A percentile compares a stretch with the other conserved stretches of the same genome.
phyloP scores from a whole-genome alignment of 2,888 invertebrate species.

The Hydraecia micacea region DNA sequence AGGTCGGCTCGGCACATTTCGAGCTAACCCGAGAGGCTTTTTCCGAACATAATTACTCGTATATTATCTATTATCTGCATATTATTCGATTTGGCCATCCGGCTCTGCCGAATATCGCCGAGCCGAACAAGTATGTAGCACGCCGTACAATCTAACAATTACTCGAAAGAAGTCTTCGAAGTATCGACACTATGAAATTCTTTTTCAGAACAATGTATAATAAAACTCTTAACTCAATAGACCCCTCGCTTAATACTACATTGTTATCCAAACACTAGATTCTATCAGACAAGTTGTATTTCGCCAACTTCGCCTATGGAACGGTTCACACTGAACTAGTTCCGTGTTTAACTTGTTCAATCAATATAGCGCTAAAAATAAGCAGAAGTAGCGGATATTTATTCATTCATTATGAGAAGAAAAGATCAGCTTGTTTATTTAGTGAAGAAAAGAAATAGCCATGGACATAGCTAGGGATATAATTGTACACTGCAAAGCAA shows the following conservation, averaged over 20 bases:
- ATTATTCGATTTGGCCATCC: not conserved
- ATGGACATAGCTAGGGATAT: not conserved
- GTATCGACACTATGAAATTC: not conserved
- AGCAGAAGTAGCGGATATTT: constrained; percentile 19
- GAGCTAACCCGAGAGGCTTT: not conserved
- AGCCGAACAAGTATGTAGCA: not conserved
- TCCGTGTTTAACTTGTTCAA: constrained; percentile 44
- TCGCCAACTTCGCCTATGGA: constrained; percentile 29
- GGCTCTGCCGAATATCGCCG: not conserved
- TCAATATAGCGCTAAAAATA: constrained; percentile 20
- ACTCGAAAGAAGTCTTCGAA: not conserved
- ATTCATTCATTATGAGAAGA: not conserved
- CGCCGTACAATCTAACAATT: not conserved
- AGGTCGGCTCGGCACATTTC: not conserved
- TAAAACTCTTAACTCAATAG: constrained; percentile 8
- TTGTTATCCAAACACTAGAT: constrained; percentile 38
- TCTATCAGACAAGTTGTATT: constrained; percentile 33
- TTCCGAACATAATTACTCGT: no score
- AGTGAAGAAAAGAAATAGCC: not conserved
- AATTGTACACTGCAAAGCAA: not conserved
- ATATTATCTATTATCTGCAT: no score
- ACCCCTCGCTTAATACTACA: constrained; percentile 16
- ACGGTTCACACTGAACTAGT: constrained; percentile 28
- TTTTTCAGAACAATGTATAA: not conserved
- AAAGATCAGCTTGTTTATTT: not conserved